phyloP scores from a whole-genome alignment of 2,888 invertebrate genomes.

The Coenonympha arcania region DNA sequence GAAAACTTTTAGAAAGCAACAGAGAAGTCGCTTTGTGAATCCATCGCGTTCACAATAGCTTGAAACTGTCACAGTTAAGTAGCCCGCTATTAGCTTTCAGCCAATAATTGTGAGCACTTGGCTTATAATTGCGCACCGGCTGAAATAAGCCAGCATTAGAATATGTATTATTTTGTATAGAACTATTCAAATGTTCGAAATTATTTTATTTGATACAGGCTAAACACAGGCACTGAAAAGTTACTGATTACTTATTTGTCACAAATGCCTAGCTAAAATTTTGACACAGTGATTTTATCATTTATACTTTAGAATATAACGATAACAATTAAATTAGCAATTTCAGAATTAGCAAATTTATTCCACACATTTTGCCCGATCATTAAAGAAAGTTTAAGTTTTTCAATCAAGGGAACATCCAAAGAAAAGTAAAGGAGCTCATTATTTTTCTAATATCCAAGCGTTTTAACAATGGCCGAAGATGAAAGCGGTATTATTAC shows the following conservation, averaged over 20 bases:
- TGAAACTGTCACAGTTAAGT: slow-evolving; percentile 28
- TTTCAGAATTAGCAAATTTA: no score
- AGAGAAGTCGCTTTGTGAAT: slow-evolving; percentile 32
- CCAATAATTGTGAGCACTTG: slow-evolving; percentile 27
- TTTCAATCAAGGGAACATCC: not conserved
- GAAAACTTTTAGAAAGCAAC: slow-evolving; percentile 5
- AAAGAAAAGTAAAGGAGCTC: not conserved
- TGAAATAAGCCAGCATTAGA: slow-evolving; percentile 6
- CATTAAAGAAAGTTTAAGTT: not conserved
- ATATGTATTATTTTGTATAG: not conserved
- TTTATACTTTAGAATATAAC: no score
- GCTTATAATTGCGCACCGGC: slow-evolving; percentile 11
- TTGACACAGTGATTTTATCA: no score
- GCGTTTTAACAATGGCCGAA: slow-evolving; percentile 19
- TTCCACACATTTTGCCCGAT: no score
- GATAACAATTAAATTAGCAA: no score
- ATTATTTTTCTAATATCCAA: slow-evolving; percentile 7
- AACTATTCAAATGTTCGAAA: no score
- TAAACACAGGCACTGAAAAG: no score
- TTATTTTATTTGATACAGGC: no score
- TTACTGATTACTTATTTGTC: no score
- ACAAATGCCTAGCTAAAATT: no score
- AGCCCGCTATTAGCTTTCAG: slow-evolving; percentile 29
- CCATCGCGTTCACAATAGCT: slow-evolving; percentile 29
- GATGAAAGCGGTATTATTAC: slow-evolving; percentile 54